A percentile compares a stretch with the other conserved stretches of the same genome.
These are phyloP conservation scores for Myotis planiceps DNA, from an alignment of 2,797 vertebrate species.

Conservation along the genomic window DNA sequence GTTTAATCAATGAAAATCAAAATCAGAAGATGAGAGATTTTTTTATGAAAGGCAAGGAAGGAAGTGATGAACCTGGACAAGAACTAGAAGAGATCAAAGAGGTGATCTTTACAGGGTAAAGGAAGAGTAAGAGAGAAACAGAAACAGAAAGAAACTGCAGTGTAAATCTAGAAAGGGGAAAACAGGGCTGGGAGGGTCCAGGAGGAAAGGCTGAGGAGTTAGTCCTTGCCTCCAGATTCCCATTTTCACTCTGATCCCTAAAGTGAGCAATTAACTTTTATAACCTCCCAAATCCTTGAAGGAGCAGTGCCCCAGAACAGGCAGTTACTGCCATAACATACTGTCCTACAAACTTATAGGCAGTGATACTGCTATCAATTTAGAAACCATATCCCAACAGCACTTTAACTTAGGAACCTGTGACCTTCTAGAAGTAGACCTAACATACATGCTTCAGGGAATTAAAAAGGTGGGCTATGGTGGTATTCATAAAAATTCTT, in stretches of 20 bases:
- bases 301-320: background rate
- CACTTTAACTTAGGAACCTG: constrained; percentile 10
- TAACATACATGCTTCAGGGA: constrained; percentile 14
- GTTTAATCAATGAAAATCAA: constrained; percentile 46
- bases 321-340: background rate
- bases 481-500: constrained; percentile 13
- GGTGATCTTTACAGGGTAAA: background rate
- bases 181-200: background rate
- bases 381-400: background rate
- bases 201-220: background rate
- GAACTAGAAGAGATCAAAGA: background rate
- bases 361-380: background rate
- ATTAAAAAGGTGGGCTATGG: background rate
- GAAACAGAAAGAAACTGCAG: background rate
- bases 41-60: background rate
- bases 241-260: background rate
- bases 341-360: background rate
- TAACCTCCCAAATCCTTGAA: constrained; percentile 1
- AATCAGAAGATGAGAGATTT: constrained; percentile 25
- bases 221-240: background rate
- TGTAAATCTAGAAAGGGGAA: background rate
- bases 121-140: background rate
- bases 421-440: background rate
- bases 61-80: constrained; percentile 6
- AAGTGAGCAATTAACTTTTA: background rate